Evolutionary conservation across 1,140 invertebrate genomes (phyloP), one percentile per base, ranked within the genome.

Genomic region (Drosophila prosaltans): DNA sequence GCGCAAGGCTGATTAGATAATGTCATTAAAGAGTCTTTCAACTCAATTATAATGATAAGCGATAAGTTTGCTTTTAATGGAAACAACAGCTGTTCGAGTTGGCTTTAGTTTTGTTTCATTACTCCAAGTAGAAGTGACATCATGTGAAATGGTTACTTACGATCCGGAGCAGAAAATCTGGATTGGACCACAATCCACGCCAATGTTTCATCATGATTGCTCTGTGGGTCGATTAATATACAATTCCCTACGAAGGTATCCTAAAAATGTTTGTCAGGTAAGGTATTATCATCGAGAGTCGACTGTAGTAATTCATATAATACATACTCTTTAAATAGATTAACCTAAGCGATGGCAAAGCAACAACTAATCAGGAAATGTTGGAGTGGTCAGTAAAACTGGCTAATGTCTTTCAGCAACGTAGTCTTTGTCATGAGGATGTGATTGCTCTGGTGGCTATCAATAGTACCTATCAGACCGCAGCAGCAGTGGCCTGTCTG

Each of bases 381-480:
- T 61, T 91, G 16, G 78, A 79, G 9, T 80, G 79, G 78, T 75
- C 83, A 8, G 79, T 89, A 32, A 81, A 90, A 2, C 76, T 91
- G 32, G 90, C 90, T 0, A 79, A 85, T 62, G 69, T 78, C 8
- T 61, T 91, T 1, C 79, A 83, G 65, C 65, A 75, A 8, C 66
- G 84, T 0, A 73, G 73, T 3, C 55, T 91, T 0, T 70, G 70
- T n/a, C 73, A 85, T 10, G 78, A 86, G 30, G 90, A 91, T 70
- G 74, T 91, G 2, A 78, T 91, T 48, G 90, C 86, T 0, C 86
- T 91, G 32, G 66, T 69, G 0, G 90, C 91, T 3, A 80, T 72
- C 10, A 91, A 91, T 61, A 78, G 71, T 16, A 83, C 79, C 4
- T 89, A 91, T 57, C 58, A 89, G 9, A 80, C 80, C 67, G 73